These are phyloP conservation scores for Conopomorpha cramerella DNA, from an alignment of 1,140 invertebrate species.

Conservation along the genomic window DNA sequence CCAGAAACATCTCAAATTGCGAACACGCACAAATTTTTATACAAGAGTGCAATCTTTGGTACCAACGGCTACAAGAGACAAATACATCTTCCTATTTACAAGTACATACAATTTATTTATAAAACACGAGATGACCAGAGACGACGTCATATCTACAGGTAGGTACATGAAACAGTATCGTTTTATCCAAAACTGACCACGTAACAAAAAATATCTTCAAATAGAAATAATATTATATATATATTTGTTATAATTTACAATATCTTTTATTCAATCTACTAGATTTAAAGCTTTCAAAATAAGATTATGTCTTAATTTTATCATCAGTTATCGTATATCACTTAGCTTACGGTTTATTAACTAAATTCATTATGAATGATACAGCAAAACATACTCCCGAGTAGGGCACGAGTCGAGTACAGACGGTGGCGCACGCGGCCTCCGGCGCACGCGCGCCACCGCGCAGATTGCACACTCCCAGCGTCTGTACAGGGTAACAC, in stretches of 20 bases:
- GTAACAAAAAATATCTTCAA: background rate
- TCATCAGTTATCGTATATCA: conserved; percentile 11
- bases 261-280: conserved; percentile 26
- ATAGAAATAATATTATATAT: background rate
- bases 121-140: background rate
- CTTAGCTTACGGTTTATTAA: conserved; percentile 11
- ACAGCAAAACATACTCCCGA: background rate
- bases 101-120: background rate
- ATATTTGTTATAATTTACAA: conserved; percentile 6
- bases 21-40: no score
- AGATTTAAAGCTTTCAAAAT: conserved; percentile 46
- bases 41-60: no score
- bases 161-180: background rate
- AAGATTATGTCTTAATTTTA: conserved; percentile 40
- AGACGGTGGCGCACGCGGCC: no score
- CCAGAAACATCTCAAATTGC: no score
- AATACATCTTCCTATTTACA: no score
- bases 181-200: background rate
- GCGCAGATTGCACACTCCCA: background rate
- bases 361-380: conserved; percentile 14
- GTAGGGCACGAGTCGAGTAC: background rate
- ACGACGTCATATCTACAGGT: background rate
- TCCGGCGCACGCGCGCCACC: no score
- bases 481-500: background rate
- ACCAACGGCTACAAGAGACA: no score